Evolutionary conservation across 2,113 vertebrate species (phyloP).

Genomic region (Oceanodroma tethys): DNA sequence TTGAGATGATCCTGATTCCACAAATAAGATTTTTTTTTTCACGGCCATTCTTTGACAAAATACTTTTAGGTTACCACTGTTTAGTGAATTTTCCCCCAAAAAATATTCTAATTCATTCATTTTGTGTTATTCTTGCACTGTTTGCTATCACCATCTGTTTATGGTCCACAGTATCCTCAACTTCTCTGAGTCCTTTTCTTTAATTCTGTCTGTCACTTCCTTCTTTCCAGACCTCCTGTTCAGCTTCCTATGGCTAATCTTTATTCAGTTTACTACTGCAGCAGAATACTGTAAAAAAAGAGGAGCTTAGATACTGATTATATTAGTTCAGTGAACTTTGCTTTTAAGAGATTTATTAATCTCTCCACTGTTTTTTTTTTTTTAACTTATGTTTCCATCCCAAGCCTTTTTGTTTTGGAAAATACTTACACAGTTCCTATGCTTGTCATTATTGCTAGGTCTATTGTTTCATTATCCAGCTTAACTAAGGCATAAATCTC

Average conservation of each 20-base stretch:
- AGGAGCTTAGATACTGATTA: not conserved
- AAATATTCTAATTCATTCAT: not conserved
- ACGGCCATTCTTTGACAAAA: not conserved
- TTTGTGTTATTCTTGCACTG: not conserved
- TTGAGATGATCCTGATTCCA: not conserved
- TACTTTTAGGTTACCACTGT: not conserved
- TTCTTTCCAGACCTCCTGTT: not conserved
- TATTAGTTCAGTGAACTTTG: not conserved
- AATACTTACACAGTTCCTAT: not conserved
- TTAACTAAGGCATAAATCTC: not conserved
- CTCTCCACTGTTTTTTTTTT: not conserved
- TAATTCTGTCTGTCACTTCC: not conserved
- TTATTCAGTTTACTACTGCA: not conserved
- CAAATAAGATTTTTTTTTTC: not conserved
- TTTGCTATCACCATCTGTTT: not conserved
- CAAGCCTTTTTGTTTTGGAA: not conserved
- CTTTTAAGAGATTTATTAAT: not conserved
- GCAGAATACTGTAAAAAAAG: not conserved
- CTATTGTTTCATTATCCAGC: not conserved
- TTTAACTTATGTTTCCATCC: not conserved
- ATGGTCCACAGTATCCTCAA: not conserved
- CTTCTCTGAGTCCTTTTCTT: not conserved
- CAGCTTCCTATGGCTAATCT: not conserved
- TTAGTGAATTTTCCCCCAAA: rapidly evolving
- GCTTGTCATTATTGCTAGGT: not conserved